These are phyloP conservation scores for Synanthedon formicaeformis DNA, from an alignment of 2,888 invertebrate species.

Conservation along the genomic window DNA sequence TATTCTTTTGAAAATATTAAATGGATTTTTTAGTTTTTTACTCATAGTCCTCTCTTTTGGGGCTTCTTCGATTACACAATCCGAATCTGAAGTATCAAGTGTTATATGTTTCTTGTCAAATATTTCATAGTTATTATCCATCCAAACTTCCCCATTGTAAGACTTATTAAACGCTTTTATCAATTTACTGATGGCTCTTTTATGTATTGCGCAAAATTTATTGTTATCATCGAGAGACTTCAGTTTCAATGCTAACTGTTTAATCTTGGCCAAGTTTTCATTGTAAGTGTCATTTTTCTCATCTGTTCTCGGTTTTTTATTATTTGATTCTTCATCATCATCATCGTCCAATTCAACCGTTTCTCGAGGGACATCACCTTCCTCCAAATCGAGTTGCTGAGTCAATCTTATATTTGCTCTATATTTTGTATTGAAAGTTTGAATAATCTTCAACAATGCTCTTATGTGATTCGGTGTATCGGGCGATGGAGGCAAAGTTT, in stretches of 20 bases:
- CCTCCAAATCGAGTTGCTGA: conserved; percentile 24
- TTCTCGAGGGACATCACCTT: conserved; percentile 34
- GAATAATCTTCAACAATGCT: conserved; percentile 28
- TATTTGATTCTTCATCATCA: conserved; percentile 26
- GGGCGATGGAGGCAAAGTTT: conserved; percentile 17
- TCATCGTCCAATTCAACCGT: conserved; percentile 43
- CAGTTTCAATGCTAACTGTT: conserved; percentile 31
- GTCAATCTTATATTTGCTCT: conserved; percentile 29
- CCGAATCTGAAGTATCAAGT: conserved; percentile 45
- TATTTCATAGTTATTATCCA: conserved; percentile 33
- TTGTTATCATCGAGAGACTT: conserved; percentile 29
- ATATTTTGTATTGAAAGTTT: conserved; percentile 40
- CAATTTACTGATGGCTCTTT: conserved; percentile 40
- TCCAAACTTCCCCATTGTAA: conserved; percentile 41
- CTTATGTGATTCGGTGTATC: conserved; percentile 18
- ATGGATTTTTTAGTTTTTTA: conserved; percentile 49
- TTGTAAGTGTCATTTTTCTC: conserved; percentile 18
- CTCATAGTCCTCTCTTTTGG: conserved; percentile 11
- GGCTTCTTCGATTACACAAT: conserved; percentile 28
- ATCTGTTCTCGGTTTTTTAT: conserved; percentile 24
- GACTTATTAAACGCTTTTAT: conserved; percentile 48
- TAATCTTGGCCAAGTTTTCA: conserved; percentile 31
- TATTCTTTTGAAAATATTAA: conserved; percentile 39
- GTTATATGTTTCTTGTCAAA: conserved; percentile 33
- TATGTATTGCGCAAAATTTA: conserved; percentile 30